Evolutionary conservation across 2,113 vertebrate genomes (phyloP).

Genomic region (Holacanthus passer): DNA sequence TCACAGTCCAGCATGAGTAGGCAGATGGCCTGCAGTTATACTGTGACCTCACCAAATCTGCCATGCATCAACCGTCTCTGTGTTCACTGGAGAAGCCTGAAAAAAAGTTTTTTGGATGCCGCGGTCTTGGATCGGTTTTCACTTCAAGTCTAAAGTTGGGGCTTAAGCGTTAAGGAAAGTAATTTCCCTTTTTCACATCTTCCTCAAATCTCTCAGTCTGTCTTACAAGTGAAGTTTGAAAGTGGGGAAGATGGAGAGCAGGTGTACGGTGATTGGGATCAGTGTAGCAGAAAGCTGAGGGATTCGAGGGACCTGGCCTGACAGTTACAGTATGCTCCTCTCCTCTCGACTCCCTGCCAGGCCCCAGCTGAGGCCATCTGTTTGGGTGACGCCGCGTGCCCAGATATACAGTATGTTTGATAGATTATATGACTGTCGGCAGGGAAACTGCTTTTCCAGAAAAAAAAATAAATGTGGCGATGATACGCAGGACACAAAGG

Average conservation of each 20-base stretch:
- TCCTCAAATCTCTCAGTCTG: conserved; percentile 64
- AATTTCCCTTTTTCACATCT: conserved; percentile 65
- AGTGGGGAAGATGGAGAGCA: conserved; percentile 69
- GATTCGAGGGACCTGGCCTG: conserved; percentile 74
- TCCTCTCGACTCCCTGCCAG: conserved; percentile 64
- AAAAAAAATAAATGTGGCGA: not conserved
- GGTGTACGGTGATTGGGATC: conserved; percentile 76
- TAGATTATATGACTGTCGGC: conserved; percentile 39
- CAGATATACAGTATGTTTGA: conserved; percentile 54
- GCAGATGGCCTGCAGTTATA: conserved; percentile 81
- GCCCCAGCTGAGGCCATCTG: conserved; percentile 78
- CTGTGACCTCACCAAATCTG: conserved; percentile 80
- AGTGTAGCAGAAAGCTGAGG: conserved; percentile 78
- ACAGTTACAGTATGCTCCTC: conserved; percentile 74
- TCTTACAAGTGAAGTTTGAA: conserved; percentile 62
- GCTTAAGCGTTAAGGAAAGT: conserved; percentile 60
- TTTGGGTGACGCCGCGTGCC: conserved; percentile 58
- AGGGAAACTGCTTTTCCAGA: conserved; percentile 2
- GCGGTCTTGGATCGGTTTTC: conserved; percentile 57
- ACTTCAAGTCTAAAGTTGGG: conserved; percentile 44
- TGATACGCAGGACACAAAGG: not conserved
- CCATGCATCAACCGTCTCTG: conserved; percentile 61
- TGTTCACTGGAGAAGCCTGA: conserved; percentile 37
- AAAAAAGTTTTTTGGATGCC: conserved; percentile 43
- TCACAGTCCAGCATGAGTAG: conserved; percentile 81